Evolutionary conservation across 2,113 vertebrate genomes (phyloP).

Genomic region (Micronisus gabar): DNA sequence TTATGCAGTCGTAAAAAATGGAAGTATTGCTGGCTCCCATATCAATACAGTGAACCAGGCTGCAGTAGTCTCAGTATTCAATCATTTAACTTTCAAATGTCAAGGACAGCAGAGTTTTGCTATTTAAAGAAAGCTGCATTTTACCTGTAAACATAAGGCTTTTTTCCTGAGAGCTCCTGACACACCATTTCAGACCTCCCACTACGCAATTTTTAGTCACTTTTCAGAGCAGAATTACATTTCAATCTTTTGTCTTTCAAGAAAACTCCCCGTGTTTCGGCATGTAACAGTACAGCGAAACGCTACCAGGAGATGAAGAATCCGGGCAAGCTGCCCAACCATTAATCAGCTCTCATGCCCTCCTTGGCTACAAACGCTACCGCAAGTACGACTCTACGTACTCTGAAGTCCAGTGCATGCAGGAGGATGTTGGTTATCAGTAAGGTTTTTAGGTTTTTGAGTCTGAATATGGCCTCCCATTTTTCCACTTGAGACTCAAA

Average conservation of each 20-base stretch:
- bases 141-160: slow-evolving; percentile 39
- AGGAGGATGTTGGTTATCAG: neutral
- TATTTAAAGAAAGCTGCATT: neutral
- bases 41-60: neutral
- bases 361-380: neutral
- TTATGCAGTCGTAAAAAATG: neutral
- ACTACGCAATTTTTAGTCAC: neutral
- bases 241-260: neutral
- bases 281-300: neutral
- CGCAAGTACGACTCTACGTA: rapidly evolving
- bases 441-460: neutral
- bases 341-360: neutral
- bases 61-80: neutral
- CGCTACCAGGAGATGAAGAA: neutral
- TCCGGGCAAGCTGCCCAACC: neutral
- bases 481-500: neutral
- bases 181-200: neutral
- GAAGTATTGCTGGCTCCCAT: neutral
- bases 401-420: neutral
- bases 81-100: neutral
- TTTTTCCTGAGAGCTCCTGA: slow-evolving; percentile 22
- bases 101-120: neutral
- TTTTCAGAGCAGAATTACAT: neutral
- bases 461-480: neutral
- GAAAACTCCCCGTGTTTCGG: neutral